Evolutionary conservation across 92 coral and sea anemone species (phyloP).

Genomic region (Pocillopora meandrina): DNA sequence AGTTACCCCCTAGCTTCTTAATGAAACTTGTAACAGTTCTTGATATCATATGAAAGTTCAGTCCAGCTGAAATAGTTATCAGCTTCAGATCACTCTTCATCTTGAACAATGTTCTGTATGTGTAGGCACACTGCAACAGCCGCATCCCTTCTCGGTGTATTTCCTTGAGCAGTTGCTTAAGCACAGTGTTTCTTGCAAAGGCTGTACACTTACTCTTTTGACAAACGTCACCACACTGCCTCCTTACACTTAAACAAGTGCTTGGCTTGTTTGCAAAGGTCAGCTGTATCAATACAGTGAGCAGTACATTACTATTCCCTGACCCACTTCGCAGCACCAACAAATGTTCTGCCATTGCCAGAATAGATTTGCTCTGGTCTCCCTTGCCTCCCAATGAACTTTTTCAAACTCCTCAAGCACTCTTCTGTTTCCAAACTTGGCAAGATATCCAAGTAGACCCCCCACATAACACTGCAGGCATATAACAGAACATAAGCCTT

Average conservation of each 20-base stretch:
- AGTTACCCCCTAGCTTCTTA: no score
- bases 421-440: slow-evolving; percentile 11
- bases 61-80: no score
- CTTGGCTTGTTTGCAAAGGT: background rate
- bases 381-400: slow-evolving; percentile 23
- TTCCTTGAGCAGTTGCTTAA: background rate
- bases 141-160: background rate
- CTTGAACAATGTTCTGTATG: no score
- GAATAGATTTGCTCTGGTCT: slow-evolving; percentile 11
- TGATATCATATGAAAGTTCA: no score
- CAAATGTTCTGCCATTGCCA: slow-evolving; percentile 11
- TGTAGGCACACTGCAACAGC: no score
- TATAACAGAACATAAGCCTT: background rate
- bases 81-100: no score
- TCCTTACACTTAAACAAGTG: slow-evolving; percentile 22
- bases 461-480: slow-evolving; percentile 3
- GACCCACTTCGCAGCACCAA: slow-evolving; percentile 24
- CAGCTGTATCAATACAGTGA: background rate
- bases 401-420: slow-evolving; percentile 5
- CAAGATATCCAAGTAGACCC: slow-evolving; percentile 7
- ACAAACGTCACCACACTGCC: background rate
- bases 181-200: slow-evolving; percentile 12
- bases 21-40: no score
- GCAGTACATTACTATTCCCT: slow-evolving; percentile 14
- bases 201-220: background rate